These are phyloP conservation scores for Etheostoma spectabile DNA, from an alignment of 2,113 vertebrate genomes.

Conservation along the genomic window DNA sequence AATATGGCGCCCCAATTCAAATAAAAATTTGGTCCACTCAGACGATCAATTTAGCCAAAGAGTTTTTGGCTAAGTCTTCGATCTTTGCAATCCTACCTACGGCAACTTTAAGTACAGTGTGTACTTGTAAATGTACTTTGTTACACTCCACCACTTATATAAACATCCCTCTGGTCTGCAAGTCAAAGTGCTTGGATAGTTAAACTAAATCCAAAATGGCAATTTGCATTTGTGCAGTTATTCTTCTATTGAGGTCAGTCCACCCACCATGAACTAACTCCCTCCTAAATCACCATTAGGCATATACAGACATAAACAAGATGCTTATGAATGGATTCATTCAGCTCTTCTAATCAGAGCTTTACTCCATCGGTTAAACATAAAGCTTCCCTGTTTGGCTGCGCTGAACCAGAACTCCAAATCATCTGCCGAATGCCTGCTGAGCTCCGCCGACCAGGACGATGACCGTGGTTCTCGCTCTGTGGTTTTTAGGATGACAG, in stretches of 20 bases:
- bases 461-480: slow-evolving; percentile 7
- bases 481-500: slow-evolving; percentile 24
- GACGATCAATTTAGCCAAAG: too few relatives aligned
- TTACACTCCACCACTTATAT: too few relatives aligned
- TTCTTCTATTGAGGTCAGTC: neutral
- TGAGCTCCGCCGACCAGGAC: neutral
- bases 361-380: slow-evolving; percentile 4
- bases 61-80: too few relatives aligned
- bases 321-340: slow-evolving; percentile 33
- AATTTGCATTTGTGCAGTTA: neutral
- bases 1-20: too few relatives aligned
- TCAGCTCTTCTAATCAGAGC: slow-evolving; percentile 34
- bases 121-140: too few relatives aligned
- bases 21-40: too few relatives aligned
- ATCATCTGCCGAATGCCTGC: neutral
- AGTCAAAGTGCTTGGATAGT: too few relatives aligned
- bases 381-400: slow-evolving; percentile 26
- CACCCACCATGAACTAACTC: neutral
- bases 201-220: too few relatives aligned
- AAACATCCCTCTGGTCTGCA: too few relatives aligned
- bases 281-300: neutral
- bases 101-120: too few relatives aligned
- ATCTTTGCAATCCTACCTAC: too few relatives aligned
- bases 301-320: slow-evolving; percentile 7
- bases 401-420: neutral